Base-by-base conservation (phyloP, 2,113 vertebrate species). In the Rhynchopsitta pachyrhyncha region DNA sequence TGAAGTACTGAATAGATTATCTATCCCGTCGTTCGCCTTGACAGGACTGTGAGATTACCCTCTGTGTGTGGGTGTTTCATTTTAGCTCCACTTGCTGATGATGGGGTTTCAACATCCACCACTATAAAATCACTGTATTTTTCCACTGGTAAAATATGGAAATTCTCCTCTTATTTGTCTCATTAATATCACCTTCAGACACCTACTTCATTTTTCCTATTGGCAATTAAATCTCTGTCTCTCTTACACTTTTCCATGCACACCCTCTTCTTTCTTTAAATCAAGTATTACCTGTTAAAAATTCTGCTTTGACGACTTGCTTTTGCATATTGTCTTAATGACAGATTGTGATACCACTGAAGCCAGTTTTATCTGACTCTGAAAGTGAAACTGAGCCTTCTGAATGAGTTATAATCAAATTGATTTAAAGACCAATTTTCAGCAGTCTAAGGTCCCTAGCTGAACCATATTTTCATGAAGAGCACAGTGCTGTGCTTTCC, bases 401-500 rank as follows among this genome's bases (percentile, higher is more conserved):
- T 71, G 83, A 90, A 63, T 88, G 3, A 88, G 27, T 93, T 96
- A 85, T 66, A 70, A 77, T 63, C 63, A 78, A 29, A 52, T 55
- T 80, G 64, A 93, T 90, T 88, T 86, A 93, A 80, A 81, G 67
- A 73, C 42, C 25, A 83, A 6, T 84, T 92, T 90, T 83, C 14
- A 27, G 27, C 31, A 42, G 24, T 77, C 52, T 62, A 73, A 59
- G 23, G 4, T 50, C 28, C 25, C n/a, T 73, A 67, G n/a, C 20
- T 86, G 64, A 90, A 67, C 17, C 5, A 20, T 75, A 60, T 90
- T 88, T 92, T 82, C 35, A 52, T 10, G 5, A 80, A 63, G 5
- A 86, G 4, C 13, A 74, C 20, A 47, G 20, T 41, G 13, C 9
- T 67, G 4, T 31, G 59, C 6, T 60, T 88, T 49, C 50, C 46